Evolutionary conservation across 2,888 invertebrate species (phyloP), one percentile per base, ranked within the genome.

Genomic region (Drosophila cyrtoloma): DNA sequence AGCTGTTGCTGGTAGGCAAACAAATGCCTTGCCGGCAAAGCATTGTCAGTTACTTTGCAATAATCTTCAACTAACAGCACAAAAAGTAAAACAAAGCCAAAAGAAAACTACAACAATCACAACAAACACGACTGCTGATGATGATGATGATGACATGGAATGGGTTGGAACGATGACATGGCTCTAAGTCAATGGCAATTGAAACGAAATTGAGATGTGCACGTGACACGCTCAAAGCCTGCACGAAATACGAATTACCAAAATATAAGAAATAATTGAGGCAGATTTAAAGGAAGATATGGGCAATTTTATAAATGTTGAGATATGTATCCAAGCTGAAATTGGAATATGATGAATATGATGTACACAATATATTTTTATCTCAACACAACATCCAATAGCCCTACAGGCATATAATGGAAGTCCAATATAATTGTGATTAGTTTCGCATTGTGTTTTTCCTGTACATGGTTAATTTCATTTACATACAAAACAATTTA

Each of bases 21-120:
- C 79, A 85, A 79, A 73, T 60, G 65, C 57, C 61, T 64, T 61
- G 82, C 76, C 86, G 72, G 74, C 75, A 62, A 71, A 71, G 32
- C 81, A 68, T 64, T 77, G 78, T 76, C 81, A 73, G 73, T 76
- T 75, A 77, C 77, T 82, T 79, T 74, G 84, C 81, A 86, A 86
- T 82, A 84, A 82, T 89, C 81, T 82, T 81, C 83, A 86, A 57
- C 84, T 76, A 75, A 82, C 77, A 86, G 83, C 68, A 69, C 57
- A 74, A 59, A 56, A 51, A 62, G 67, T 65, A 61, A 73, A 76
- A 70, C 58, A 65, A 52, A 68, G 47, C 37, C 66, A 35, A 72
- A 51, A 70, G 51, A 65, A 39, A 71, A 61, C 47, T 50, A 39
- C 37, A 57, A 68, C 50, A 57, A 67, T 16, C 6, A 37, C 65